Evolutionary conservation across 1,140 invertebrate species (phyloP).

Genomic region (Nautilus pompilius): DNA sequence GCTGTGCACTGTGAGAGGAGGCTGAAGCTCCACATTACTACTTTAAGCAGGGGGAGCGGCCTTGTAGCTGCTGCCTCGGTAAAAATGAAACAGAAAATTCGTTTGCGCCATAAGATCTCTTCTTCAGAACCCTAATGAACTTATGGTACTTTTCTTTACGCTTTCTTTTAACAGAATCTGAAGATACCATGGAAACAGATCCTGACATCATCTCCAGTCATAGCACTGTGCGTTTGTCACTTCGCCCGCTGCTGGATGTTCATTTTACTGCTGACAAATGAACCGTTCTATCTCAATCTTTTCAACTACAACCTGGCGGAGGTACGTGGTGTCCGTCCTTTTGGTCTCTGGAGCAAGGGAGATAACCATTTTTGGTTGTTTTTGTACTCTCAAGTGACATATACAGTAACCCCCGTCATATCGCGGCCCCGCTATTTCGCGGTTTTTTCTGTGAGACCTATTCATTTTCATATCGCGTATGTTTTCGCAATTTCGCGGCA

Average conservation of each 20-base stretch:
- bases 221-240: slow-evolving; percentile 41
- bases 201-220: slow-evolving; percentile 41
- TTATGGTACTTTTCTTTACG: not conserved
- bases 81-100: not conserved
- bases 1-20: too few species aligned
- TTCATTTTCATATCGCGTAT: too few species aligned
- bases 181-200: slow-evolving; percentile 43
- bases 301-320: slow-evolving; percentile 45
- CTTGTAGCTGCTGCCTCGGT: too few species aligned
- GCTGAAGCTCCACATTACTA: too few species aligned
- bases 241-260: slow-evolving; percentile 47
- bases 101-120: not conserved
- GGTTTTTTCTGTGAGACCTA: not conserved
- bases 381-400: not conserved
- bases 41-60: too few species aligned
- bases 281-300: slow-evolving; percentile 44
- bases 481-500: too few species aligned
- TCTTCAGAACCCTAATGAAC: not conserved
- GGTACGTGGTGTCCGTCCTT: too few species aligned
- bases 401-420: not conserved
- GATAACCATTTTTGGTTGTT: too few species aligned
- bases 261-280: slow-evolving; percentile 47
- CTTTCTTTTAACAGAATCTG: slow-evolving; percentile 26
- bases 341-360: too few species aligned
- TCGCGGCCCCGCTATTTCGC: not conserved